A percentile compares a stretch with the other conserved stretches of the same genome.
Evolutionary conservation across 1,140 invertebrate species (phyloP).

Genomic region (Aporrectodea caliginosa): DNA sequence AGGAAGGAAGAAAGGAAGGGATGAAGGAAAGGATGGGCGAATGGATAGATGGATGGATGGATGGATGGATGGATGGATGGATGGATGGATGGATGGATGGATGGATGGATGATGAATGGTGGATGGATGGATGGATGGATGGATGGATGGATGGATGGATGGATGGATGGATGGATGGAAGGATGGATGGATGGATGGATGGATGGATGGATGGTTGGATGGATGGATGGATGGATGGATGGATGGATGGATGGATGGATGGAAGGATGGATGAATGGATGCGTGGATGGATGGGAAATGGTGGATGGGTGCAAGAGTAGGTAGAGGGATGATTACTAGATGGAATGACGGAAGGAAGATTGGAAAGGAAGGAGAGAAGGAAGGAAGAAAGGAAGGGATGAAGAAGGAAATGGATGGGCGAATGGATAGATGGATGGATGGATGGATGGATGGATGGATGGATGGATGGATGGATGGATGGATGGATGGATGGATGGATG

Average conservation of each 20-base stretch:
- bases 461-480: conserved; percentile 15
- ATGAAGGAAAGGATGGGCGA: not conserved
- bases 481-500: conserved; percentile 15
- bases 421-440: too few relatives aligned
- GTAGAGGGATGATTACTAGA: not conserved
- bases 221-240: conserved; percentile 3
- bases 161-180: conserved; percentile 1
- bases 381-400: not conserved
- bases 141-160: not conserved
- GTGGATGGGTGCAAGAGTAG: not conserved
- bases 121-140: conserved; percentile 5
- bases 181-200: conserved; percentile 3
- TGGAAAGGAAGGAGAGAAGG: not conserved
- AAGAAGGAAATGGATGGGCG: not conserved
- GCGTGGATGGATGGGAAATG: conserved; percentile 5
- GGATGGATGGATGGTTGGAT: conserved; percentile 2
- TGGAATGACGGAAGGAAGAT: not conserved
- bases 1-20: too few relatives aligned
- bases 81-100: conserved; percentile 14
- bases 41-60: not conserved
- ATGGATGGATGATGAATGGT: too few relatives aligned
- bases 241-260: not conserved
- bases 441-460: not conserved
- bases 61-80: conserved; percentile 9
- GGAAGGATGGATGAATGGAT: conserved; percentile 5